Base-by-base conservation (phyloP, 2,113 vertebrate species). In the Chrysochloris asiatica region DNA sequence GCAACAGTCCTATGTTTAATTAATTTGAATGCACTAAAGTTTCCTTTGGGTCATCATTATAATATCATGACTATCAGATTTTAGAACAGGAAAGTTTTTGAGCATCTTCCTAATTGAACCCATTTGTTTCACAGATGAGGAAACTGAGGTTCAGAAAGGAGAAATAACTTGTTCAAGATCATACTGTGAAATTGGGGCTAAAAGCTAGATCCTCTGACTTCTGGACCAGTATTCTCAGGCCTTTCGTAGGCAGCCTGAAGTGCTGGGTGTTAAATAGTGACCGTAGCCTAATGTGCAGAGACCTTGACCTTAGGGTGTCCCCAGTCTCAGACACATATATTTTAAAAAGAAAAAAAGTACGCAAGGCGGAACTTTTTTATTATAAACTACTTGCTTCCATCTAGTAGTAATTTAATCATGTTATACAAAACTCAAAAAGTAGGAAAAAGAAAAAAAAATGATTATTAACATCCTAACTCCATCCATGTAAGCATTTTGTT, bases 351-450 rank as follows among this genome's bases (percentile, higher is more conserved):
- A n/a, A n/a, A n/a, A n/a, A n/a, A n/a, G 28, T 24, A 77, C 9
- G 80, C 45, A 61, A 65, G 47, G 50, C 24, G 84, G 59, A 76
- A 52, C 88, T 30, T 48, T n/a, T 48, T 33, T 33, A 33, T 30
- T 9, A 33, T 48, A 22, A 38, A n/a, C 6, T 33, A 4, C 84
- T 54, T 91, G 2, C 83, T 93, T 92, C 47, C 8, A 52, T 33
- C 17, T 59, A 81, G 33, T 33, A 78, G 43, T 41, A 67, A 67
- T 41, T 10, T 24, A 69, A 91, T 72, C n/a, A 75, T 63, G 22
- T 19, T 67, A 83, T 77, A 59, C 54, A 89, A 86, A 91, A 16
- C 28, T 36, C 83, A 26, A 30, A 63, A 92, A 83, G 36, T 21
- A 47, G 8, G 33, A 59, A 59, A 69, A 80, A 82, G 59, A 69